Evolutionary conservation across 2,113 vertebrate genomes (phyloP).

Genomic region (Notiomystis cincta): DNA sequence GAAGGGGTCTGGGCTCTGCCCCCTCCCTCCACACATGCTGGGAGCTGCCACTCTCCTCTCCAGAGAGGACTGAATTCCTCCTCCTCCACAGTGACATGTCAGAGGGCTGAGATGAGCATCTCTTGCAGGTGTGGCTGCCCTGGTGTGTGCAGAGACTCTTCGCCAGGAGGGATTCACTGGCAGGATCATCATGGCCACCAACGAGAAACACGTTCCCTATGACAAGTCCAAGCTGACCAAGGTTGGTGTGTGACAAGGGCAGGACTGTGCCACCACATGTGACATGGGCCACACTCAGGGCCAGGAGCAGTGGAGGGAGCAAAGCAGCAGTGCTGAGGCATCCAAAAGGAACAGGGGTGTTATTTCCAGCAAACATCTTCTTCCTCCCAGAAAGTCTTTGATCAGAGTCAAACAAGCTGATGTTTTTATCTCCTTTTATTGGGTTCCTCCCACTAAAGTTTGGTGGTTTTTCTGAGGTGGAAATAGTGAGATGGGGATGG

Average conservation of each 20-base stretch:
- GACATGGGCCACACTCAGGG: accelerated
- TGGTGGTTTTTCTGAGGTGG: background rate
- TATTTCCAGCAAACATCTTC: background rate
- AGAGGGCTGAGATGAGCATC: background rate
- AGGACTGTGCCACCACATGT: background rate
- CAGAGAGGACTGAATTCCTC: background rate
- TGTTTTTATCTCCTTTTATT: background rate
- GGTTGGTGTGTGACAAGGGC: slow-evolving; percentile 43
- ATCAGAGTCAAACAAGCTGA: background rate
- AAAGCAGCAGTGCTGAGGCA: background rate
- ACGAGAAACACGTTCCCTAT: slow-evolving; percentile 75
- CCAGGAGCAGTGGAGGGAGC: background rate
- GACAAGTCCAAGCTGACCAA: slow-evolving; percentile 87
- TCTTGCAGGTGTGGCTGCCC: slow-evolving; percentile 78
- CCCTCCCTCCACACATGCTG: background rate
- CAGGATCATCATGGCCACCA: slow-evolving; percentile 81
- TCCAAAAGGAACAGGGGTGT: background rate
- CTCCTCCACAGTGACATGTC: accelerated
- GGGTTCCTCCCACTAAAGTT: background rate
- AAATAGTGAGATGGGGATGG: background rate
- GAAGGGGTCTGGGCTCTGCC: background rate
- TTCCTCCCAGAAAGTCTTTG: background rate
- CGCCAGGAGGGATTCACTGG: slow-evolving; percentile 83
- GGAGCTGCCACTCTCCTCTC: background rate
- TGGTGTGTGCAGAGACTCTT: slow-evolving; percentile 85